phyloP scores from a whole-genome alignment of 1,140 invertebrate genomes.

The Dreissena rostriformis region DNA sequence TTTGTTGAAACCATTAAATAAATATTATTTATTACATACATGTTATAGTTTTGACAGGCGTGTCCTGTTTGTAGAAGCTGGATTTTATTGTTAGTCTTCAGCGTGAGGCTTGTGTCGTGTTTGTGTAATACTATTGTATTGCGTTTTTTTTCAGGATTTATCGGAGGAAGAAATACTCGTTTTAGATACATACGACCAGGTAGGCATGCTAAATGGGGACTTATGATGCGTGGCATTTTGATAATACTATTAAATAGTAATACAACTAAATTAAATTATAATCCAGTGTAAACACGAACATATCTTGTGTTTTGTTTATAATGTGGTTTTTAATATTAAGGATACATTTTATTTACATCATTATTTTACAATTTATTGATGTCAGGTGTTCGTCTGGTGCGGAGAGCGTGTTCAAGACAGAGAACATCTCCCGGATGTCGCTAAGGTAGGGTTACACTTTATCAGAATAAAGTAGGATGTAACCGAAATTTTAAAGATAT shows the following conservation, averaged over 20 bases:
- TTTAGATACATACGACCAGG: conserved; percentile 44
- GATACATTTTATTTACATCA: no score
- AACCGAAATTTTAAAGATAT: no score
- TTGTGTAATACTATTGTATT: not conserved
- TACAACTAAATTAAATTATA: no score
- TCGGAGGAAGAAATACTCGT: conserved; percentile 40
- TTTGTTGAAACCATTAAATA: not conserved
- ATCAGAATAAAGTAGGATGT: not conserved
- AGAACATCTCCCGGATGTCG: conserved; percentile 6
- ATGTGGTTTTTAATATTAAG: no score
- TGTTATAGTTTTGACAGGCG: no score
- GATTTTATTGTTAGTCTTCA: no score
- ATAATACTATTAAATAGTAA: not conserved
- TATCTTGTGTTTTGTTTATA: no score
- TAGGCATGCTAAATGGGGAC: not conserved
- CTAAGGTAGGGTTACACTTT: conserved; percentile 32
- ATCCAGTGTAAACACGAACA: no score
- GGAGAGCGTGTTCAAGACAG: conserved; percentile 45
- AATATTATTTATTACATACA: no score
- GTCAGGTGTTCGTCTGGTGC: conserved; percentile 59
- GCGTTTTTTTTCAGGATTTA: conserved; percentile 34
- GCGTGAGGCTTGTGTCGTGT: no score
- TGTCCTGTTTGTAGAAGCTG: no score
- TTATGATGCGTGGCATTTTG: not conserved
- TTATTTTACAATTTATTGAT: not conserved